Conservation (phyloP, 2,888 invertebrate species). For the Pristionchus fissidentatus region DNA sequence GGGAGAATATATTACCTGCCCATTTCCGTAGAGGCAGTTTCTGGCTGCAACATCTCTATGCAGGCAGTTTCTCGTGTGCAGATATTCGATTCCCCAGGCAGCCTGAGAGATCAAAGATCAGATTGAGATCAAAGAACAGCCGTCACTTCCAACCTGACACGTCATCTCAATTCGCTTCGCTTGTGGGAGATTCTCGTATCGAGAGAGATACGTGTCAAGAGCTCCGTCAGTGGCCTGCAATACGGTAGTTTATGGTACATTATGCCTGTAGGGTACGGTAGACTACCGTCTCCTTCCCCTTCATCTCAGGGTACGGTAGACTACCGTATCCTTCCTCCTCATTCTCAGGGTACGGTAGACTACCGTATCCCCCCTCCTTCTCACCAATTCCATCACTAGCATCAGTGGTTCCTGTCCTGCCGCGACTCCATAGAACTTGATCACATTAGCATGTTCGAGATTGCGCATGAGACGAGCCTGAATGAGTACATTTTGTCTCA, state of each 20-base stretch:
- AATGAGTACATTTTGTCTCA: background rate
- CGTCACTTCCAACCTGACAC: too few relatives aligned
- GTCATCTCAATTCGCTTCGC: too few relatives aligned
- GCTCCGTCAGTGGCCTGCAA: too few relatives aligned
- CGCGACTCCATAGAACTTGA: constrained; percentile 29
- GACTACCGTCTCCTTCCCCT: too few relatives aligned
- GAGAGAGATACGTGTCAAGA: too few relatives aligned
- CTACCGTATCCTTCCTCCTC: too few relatives aligned
- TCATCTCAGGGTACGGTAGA: too few relatives aligned
- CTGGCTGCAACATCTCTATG: constrained; percentile 62
- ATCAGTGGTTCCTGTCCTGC: constrained; percentile 46
- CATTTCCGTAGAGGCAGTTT: constrained; percentile 57
- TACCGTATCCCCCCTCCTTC: background rate
- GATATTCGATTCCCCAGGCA: constrained; percentile 54
- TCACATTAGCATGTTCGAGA: constrained; percentile 33
- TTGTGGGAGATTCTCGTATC: too few relatives aligned
- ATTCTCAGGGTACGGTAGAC: too few relatives aligned
- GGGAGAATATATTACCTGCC: too few relatives aligned
- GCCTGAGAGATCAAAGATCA: constrained; percentile 27
- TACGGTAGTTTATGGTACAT: too few relatives aligned
- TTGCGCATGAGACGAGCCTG: constrained; percentile 43
- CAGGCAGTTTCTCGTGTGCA: constrained; percentile 56
- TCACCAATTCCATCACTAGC: constrained; percentile 45
- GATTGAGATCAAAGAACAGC: background rate
- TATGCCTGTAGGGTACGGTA: too few relatives aligned